Conservation (phyloP, 2,888 invertebrate species). For the Tanypteryx hageni region DNA sequence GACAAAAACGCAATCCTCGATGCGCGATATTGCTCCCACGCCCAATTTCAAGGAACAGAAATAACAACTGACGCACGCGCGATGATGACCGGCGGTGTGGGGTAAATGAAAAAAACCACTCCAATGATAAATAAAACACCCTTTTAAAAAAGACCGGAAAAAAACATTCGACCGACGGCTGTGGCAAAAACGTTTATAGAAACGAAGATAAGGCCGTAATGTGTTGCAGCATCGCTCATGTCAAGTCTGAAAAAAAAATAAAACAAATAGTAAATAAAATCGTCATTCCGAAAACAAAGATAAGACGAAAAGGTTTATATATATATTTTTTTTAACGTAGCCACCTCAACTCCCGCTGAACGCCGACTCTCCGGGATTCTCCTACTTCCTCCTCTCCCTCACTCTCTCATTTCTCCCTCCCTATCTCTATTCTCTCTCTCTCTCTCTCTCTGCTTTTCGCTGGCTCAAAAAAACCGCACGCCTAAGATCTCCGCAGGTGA, state of each 20-base stretch:
- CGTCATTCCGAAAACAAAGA: conserved; percentile 39
- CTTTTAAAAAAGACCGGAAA: neutral
- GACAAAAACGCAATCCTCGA: too few relatives aligned
- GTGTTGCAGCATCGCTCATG: conserved; percentile 42
- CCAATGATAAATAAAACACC: neutral
- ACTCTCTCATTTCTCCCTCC: too few relatives aligned
- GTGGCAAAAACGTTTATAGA: neutral
- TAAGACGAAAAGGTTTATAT: conserved; percentile 18
- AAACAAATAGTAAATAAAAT: conserved; percentile 19
- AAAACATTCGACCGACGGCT: neutral
- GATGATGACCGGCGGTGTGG: neutral
- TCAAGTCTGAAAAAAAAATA: conserved; percentile 30
- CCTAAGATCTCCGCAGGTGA: too few relatives aligned
- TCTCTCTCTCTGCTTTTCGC: too few relatives aligned
- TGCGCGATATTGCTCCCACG: neutral
- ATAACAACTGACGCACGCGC: neutral
- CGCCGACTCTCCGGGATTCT: too few relatives aligned
- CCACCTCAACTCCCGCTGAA: too few relatives aligned
- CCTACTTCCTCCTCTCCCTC: too few relatives aligned
- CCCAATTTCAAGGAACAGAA: neutral
- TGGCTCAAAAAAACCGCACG: too few relatives aligned
- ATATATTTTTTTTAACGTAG: too few relatives aligned
- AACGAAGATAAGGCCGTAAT: conserved; percentile 43
- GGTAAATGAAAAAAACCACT: neutral
- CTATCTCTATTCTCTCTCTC: too few relatives aligned